phyloP scores from a whole-genome alignment of 2,797 vertebrate species.

The Phaenicophaeus curvirostris region DNA sequence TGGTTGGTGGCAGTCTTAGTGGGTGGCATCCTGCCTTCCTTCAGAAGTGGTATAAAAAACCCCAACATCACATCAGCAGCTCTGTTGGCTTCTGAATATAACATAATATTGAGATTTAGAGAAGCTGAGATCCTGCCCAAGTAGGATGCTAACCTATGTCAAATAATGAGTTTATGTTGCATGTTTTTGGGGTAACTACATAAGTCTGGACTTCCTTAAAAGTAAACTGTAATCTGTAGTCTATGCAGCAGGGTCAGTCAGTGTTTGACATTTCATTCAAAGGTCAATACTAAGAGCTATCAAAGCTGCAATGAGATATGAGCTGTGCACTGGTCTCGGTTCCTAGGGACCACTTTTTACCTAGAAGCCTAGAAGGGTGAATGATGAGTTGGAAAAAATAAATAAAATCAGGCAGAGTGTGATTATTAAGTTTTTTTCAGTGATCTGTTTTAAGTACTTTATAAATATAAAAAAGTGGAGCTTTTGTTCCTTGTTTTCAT shows the following conservation, averaged over 20 bases:
- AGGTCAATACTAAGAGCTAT: not conserved
- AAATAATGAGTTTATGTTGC: not conserved
- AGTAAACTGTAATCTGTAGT: not conserved
- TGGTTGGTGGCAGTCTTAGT: constrained; percentile 47
- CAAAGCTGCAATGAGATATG: not conserved
- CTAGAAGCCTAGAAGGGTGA: not conserved
- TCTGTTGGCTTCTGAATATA: not conserved
- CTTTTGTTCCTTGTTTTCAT: not conserved
- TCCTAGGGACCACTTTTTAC: not conserved
- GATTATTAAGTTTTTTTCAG: not conserved
- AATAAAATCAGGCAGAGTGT: not conserved
- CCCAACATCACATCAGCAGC: not conserved
- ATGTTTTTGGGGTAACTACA: not conserved
- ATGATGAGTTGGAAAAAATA: not conserved
- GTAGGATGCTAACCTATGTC: not conserved
- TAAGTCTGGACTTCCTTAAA: not conserved
- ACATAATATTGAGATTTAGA: not conserved
- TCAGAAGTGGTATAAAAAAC: constrained; percentile 33
- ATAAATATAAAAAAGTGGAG: not conserved
- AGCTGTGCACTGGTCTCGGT: not conserved
- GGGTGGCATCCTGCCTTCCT: constrained; percentile 47
- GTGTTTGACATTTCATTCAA: not conserved
- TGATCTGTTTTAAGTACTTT: not conserved
- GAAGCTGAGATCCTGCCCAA: not conserved
- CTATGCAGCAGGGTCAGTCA: not conserved